Conservation (phyloP, 2,888 invertebrate species). For the Sussaba pulchella region DNA sequence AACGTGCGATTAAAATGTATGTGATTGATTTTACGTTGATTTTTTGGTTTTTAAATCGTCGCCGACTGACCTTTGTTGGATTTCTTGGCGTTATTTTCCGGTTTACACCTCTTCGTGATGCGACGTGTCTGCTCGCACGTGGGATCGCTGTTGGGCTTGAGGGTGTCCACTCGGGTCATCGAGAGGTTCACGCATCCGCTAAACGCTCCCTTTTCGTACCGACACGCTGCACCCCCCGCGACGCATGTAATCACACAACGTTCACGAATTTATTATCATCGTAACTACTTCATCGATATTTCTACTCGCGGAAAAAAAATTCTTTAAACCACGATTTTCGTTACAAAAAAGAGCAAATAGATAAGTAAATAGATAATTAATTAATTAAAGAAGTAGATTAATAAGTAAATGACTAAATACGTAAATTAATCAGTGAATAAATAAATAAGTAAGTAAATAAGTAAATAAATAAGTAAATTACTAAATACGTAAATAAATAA, state of each 20-base stretch:
- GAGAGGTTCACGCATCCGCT: slow-evolving; percentile 92
- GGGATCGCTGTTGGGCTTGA: slow-evolving; percentile 93
- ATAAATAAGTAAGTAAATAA: too few relatives aligned
- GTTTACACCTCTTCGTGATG: slow-evolving; percentile 94
- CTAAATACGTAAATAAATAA: too few relatives aligned
- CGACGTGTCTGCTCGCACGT: slow-evolving; percentile 93
- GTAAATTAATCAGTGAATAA: too few relatives aligned
- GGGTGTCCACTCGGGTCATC: slow-evolving; percentile 93
- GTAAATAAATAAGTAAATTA: too few relatives aligned
- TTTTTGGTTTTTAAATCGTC: slow-evolving; percentile 13
- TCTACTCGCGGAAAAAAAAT: too few relatives aligned
- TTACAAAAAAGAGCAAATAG: too few relatives aligned
- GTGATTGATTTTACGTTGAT: too few relatives aligned
- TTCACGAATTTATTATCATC: slow-evolving; percentile 67
- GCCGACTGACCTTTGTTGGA: slow-evolving; percentile 77
- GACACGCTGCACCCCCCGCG: slow-evolving; percentile 88
- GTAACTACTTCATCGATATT: background rate
- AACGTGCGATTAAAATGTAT: too few relatives aligned
- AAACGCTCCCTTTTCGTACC: slow-evolving; percentile 96
- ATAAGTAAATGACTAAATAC: too few relatives aligned
- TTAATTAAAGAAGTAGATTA: too few relatives aligned
- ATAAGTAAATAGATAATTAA: too few relatives aligned
- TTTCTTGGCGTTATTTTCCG: slow-evolving; percentile 79
- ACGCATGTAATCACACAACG: slow-evolving; percentile 73
- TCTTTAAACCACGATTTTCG: too few relatives aligned